These are phyloP conservation scores for Aspidoscelis tigris DNA, from an alignment of 2,113 vertebrate genomes.

Conservation along the genomic window DNA sequence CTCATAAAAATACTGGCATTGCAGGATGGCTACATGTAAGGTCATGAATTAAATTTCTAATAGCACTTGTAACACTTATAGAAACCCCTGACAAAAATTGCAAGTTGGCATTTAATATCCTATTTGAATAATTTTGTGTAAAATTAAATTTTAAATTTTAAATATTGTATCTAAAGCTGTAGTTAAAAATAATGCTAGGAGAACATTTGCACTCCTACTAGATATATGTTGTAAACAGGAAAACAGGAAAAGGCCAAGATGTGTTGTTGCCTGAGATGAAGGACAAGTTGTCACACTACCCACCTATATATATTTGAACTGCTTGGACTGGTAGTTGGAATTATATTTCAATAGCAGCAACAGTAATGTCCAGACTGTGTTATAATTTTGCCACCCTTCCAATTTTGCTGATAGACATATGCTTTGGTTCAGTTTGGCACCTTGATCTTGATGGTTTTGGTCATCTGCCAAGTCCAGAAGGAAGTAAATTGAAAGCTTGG, in stretches of 20 bases:
- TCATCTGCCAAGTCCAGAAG: no score
- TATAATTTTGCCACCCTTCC: no score
- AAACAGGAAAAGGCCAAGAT: neutral
- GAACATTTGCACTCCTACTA: neutral
- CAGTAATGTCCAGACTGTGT: no score
- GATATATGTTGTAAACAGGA: neutral
- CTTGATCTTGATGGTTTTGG: no score
- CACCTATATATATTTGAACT: neutral
- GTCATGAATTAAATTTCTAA: slow-evolving; percentile 58
- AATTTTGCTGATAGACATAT: no score
- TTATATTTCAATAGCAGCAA: no score
- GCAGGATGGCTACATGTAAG: slow-evolving; percentile 44
- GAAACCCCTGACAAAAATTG: slow-evolving; percentile 38
- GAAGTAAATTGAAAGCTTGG: no score
- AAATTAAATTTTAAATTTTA: neutral
- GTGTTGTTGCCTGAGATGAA: neutral
- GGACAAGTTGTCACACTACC: neutral
- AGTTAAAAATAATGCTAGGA: slow-evolving; percentile 13
- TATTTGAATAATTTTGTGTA: neutral
- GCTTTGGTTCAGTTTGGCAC: no score
- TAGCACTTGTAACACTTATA: slow-evolving; percentile 29
- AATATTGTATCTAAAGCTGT: slow-evolving; percentile 14
- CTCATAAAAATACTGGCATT: slow-evolving; percentile 37
- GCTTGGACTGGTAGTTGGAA: neutral
- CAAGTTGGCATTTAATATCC: slow-evolving; percentile 38